phyloP scores from a whole-genome alignment of 2,888 invertebrate species.

The Diaprepes abbreviatus region DNA sequence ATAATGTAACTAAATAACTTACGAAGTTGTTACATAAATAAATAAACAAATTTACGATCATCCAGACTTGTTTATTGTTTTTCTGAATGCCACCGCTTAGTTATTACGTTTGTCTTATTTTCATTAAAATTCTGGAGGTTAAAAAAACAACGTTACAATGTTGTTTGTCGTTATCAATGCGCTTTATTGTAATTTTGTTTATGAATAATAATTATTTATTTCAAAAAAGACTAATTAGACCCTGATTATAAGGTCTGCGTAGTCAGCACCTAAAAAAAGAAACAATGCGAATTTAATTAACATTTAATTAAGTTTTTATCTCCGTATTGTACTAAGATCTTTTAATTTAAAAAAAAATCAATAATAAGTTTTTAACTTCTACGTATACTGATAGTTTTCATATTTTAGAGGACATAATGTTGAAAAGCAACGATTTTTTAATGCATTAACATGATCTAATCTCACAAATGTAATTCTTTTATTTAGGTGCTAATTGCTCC shows the following conservation, averaged over 20 bases:
- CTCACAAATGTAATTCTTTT: too few species aligned
- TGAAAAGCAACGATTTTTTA: too few species aligned
- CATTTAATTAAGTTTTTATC: neutral
- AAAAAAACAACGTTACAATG: conserved; percentile 7
- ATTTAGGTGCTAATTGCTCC: too few species aligned
- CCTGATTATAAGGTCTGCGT: neutral
- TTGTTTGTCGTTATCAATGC: neutral
- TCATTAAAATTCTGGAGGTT: neutral
- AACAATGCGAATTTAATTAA: neutral
- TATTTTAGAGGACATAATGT: too few species aligned
- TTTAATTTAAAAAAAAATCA: too few species aligned
- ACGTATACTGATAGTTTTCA: too few species aligned
- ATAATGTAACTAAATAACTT: too few species aligned
- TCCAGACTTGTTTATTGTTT: conserved; percentile 4
- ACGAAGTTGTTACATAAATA: neutral
- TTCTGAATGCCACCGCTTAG: conserved; percentile 1
- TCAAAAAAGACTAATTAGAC: neutral
- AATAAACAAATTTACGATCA: neutral
- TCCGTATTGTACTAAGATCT: neutral
- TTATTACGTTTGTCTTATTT: conserved; percentile 12
- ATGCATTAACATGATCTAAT: too few species aligned
- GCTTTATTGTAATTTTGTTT: conserved; percentile 3
- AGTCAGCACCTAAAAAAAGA: neutral
- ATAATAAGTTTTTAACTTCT: too few species aligned
- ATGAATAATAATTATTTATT: conserved; percentile 4